These are phyloP conservation scores for Myoxocephalus aenaeus DNA, from an alignment of 2,797 vertebrate species.

Conservation along the genomic window DNA sequence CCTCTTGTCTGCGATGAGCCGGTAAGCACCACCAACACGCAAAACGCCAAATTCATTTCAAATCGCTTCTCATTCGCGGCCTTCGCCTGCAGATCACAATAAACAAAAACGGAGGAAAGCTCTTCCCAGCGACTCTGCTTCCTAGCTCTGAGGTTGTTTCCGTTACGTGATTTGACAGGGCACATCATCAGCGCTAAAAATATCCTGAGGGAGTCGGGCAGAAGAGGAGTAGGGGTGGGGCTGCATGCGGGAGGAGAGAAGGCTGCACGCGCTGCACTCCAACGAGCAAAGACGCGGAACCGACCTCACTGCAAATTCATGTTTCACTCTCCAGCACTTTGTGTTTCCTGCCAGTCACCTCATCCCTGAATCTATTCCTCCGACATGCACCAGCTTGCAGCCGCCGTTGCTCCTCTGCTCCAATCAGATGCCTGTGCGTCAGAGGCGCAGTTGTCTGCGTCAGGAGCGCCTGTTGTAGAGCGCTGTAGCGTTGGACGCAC, in stretches of 20 bases:
- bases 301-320: neutral
- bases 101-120: neutral
- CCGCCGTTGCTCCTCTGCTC: constrained; percentile 31
- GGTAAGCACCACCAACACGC: constrained; percentile 66
- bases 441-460: constrained; percentile 68
- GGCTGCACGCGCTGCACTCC: constrained; percentile 6
- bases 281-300: neutral
- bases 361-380: neutral
- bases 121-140: constrained; percentile 42
- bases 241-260: neutral
- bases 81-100: constrained; percentile 29
- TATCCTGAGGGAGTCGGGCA: constrained; percentile 82
- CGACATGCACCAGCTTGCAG: constrained; percentile 15
- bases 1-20: constrained; percentile 66
- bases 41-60: constrained; percentile 51
- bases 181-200: constrained; percentile 84
- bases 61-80: constrained; percentile 63
- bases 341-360: neutral
- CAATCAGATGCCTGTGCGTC: constrained; percentile 74
- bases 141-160: constrained; percentile 71
- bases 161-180: constrained; percentile 80
- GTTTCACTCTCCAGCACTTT: neutral
- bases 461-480: constrained; percentile 58
- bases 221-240: constrained; percentile 76
- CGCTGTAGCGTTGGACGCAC: neutral